A percentile compares a stretch with the other conserved stretches of the same genome.
These are phyloP conservation scores for Toxonevra muliebris DNA, from an alignment of 2,888 invertebrate genomes.

Conservation along the genomic window DNA sequence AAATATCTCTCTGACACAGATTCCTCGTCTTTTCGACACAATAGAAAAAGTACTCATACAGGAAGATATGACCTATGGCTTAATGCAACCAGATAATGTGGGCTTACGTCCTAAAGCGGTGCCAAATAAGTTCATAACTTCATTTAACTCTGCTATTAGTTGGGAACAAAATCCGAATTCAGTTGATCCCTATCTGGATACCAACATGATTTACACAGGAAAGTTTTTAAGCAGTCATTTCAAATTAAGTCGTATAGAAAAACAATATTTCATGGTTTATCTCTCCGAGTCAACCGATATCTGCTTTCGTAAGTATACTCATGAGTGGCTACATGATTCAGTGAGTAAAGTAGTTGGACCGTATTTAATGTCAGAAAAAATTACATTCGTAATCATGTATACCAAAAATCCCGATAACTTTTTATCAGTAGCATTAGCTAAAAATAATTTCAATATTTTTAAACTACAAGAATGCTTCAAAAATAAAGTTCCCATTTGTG, in stretches of 20 bases:
- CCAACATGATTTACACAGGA: not conserved
- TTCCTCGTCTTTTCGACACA: conserved; percentile 42
- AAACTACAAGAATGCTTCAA: conserved; percentile 42
- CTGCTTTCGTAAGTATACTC: conserved; percentile 24
- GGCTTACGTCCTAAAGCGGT: conserved; percentile 53
- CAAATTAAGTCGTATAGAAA: conserved; percentile 23
- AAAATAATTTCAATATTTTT: conserved; percentile 34
- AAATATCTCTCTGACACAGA: conserved; percentile 33
- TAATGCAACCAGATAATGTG: conserved; percentile 45
- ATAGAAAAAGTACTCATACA: conserved; percentile 45
- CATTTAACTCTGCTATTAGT: conserved; percentile 36
- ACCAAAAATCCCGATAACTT: conserved; percentile 41
- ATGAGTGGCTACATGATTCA: conserved; percentile 37
- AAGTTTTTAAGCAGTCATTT: not conserved
- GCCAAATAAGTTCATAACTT: conserved; percentile 44
- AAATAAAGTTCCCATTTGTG: conserved; percentile 42
- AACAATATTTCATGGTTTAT: conserved; percentile 46
- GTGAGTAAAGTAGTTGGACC: conserved; percentile 34
- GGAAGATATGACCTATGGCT: conserved; percentile 46
- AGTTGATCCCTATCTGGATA: conserved; percentile 1
- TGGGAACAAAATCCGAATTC: conserved; percentile 16
- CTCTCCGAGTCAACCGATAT: conserved; percentile 23
- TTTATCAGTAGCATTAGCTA: conserved; percentile 40
- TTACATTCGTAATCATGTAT: conserved; percentile 44
- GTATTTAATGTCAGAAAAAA: conserved; percentile 26